phyloP scores from a whole-genome alignment of 2,797 vertebrate species.

The Vireo griseus region DNA sequence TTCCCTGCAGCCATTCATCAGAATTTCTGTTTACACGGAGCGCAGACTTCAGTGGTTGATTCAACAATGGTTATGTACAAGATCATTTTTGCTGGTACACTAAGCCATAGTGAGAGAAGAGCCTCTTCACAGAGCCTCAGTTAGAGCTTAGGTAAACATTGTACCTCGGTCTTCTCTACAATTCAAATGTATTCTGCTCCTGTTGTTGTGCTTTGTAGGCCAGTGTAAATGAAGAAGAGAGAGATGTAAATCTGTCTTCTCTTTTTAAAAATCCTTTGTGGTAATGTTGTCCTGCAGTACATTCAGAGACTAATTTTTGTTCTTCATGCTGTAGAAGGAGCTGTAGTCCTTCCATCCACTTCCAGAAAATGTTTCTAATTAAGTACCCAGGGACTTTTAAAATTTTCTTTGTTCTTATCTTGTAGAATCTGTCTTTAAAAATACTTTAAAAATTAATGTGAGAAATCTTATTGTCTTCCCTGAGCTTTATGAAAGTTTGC shows the following conservation, averaged over 20 bases:
- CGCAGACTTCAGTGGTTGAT: neutral
- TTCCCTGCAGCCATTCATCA: neutral
- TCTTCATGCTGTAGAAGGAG: neutral
- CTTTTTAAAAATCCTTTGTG: neutral
- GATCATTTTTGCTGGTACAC: neutral
- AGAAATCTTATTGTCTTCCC: neutral
- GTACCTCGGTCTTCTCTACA: neutral
- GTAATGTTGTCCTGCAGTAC: neutral
- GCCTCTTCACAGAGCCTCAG: neutral
- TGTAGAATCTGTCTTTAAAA: neutral
- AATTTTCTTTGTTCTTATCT: neutral
- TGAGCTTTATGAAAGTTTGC: neutral
- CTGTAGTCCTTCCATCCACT: neutral
- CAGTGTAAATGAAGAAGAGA: neutral
- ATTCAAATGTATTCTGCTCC: neutral
- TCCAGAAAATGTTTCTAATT: neutral
- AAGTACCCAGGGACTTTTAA: neutral
- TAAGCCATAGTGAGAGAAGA: neutral
- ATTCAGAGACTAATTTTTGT: neutral
- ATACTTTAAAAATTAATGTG: neutral
- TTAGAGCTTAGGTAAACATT: neutral
- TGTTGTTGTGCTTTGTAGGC: neutral
- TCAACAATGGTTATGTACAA: neutral
- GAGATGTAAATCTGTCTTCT: neutral
- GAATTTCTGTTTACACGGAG: neutral